Evolutionary conservation across 2,113 vertebrate genomes (phyloP).

Genomic region (Psephotus haematonotus): DNA sequence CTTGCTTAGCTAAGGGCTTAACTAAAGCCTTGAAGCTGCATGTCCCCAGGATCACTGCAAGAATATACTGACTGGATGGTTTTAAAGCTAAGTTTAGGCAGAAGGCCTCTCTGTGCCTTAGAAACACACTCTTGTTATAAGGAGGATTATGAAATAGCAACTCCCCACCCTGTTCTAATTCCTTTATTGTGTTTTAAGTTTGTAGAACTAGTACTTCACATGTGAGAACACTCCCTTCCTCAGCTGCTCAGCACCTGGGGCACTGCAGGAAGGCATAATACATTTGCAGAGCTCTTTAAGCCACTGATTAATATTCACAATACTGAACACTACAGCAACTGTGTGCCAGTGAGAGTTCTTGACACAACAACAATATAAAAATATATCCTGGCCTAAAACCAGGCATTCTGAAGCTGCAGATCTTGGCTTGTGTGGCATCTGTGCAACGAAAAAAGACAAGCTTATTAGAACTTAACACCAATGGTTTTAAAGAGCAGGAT

Average conservation of each 20-base stretch:
- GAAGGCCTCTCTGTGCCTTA: background rate
- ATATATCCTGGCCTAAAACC: constrained; percentile 49
- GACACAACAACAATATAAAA: background rate
- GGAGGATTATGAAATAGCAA: background rate
- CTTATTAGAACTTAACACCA: constrained; percentile 46
- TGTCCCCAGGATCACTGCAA: background rate
- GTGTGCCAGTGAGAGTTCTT: constrained; percentile 18
- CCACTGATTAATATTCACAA: background rate
- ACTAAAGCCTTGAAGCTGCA: background rate
- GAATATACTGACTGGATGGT: accelerated
- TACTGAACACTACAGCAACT: background rate
- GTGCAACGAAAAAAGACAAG: constrained; percentile 47
- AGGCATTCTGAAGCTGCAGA: constrained; percentile 47
- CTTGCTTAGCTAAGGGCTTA: background rate
- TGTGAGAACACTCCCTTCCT: background rate
- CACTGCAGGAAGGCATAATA: background rate
- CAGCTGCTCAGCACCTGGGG: background rate
- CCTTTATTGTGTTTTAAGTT: background rate
- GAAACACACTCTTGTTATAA: background rate
- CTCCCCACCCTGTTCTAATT: background rate
- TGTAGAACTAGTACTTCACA: background rate
- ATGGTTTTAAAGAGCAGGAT: background rate
- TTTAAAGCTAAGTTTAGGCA: background rate
- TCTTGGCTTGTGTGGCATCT: constrained; percentile 59
- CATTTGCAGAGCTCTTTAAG: background rate